A percentile compares a stretch with the other conserved stretches of the same genome.
Evolutionary conservation across 2,113 vertebrate genomes (phyloP).

Genomic region (Syngnathoides biaculeatus): DNA sequence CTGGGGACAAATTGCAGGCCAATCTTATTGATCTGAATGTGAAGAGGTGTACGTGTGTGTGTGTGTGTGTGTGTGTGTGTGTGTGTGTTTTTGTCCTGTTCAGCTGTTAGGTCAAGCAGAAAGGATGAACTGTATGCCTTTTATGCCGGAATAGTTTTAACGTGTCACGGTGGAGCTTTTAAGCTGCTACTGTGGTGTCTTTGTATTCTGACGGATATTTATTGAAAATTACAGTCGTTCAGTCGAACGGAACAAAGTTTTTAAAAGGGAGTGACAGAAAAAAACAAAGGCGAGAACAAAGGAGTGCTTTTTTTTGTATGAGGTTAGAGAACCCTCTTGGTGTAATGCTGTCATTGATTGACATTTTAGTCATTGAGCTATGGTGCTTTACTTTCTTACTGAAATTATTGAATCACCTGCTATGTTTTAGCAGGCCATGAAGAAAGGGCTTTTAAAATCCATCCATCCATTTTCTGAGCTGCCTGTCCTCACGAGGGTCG

Average conservation of each 20-base stretch:
- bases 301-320: background rate
- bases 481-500: no score
- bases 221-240: no score
- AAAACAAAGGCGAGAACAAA: no score
- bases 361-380: constrained; percentile 43
- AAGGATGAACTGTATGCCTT: no score
- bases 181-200: no score
- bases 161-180: no score
- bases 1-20: constrained; percentile 40
- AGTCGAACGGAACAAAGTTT: no score
- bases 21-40: constrained; percentile 67
- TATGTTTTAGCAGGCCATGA: constrained; percentile 16
- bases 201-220: no score
- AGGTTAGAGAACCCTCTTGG: constrained; percentile 38
- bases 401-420: constrained; percentile 41
- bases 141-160: no score
- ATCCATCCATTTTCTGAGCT: no score
- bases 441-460: constrained; percentile 17
- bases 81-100: background rate
- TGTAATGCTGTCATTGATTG: constrained; percentile 47
- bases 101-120: no score
- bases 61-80: constrained; percentile 5
- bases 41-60: constrained; percentile 53
- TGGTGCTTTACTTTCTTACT: constrained; percentile 56
- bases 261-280: no score